phyloP scores from a whole-genome alignment of 2,888 invertebrate genomes.

The Physocephala rufipes region DNA sequence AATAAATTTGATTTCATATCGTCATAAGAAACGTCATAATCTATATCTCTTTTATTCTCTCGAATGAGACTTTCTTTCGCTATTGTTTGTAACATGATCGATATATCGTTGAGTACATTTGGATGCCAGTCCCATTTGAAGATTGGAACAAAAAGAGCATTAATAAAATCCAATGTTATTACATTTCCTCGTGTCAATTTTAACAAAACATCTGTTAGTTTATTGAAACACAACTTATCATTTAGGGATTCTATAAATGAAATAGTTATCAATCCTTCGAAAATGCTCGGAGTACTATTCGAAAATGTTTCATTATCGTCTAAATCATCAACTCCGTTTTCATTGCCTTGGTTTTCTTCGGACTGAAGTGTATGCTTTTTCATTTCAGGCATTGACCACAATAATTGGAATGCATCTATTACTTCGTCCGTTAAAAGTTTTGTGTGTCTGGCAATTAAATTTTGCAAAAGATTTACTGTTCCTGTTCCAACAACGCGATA shows the following conservation, averaged over 20 bases:
- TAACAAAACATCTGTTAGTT: conserved; percentile 66
- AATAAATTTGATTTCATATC: conserved; percentile 61
- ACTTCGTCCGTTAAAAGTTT: conserved; percentile 49
- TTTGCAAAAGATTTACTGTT: conserved; percentile 56
- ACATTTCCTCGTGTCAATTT: conserved; percentile 69
- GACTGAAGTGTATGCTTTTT: conserved; percentile 40
- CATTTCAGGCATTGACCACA: conserved; percentile 47
- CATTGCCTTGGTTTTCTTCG: not conserved
- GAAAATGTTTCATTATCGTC: conserved; percentile 9
- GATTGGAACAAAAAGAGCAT: conserved; percentile 74
- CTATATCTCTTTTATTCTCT: not conserved
- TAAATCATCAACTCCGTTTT: no score
- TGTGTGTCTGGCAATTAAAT: conserved; percentile 55
- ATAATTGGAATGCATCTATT: conserved; percentile 45
- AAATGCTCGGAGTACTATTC: conserved; percentile 44
- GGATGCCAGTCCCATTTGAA: conserved; percentile 75
- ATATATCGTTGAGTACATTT: conserved; percentile 54
- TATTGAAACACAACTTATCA: conserved; percentile 61
- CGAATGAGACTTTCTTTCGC: conserved; percentile 42
- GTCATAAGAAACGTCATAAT: conserved; percentile 41
- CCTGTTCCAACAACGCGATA: conserved; percentile 55
- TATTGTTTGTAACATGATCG: conserved; percentile 52
- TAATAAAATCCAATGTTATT: conserved; percentile 71
- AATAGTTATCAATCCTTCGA: conserved; percentile 51
- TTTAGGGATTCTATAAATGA: conserved; percentile 53